Conservation (phyloP, 2,888 invertebrate species). For the Volucella inanis region DNA sequence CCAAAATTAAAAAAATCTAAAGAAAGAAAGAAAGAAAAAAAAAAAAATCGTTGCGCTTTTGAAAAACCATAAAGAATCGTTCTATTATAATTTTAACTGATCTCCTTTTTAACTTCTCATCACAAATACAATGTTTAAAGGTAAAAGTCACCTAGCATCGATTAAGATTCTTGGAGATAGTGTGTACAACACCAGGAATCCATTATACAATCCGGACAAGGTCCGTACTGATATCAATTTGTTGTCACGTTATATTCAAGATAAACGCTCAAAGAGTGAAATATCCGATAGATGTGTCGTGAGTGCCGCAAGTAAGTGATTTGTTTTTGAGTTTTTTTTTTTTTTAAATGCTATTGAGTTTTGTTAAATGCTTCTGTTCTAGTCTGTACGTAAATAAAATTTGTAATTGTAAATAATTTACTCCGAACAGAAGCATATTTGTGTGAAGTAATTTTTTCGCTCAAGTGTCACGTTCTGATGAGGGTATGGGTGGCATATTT, state of each 20-base stretch:
- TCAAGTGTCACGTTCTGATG: conserved; percentile 43
- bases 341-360: too few species aligned
- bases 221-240: conserved; percentile 93
- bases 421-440: conserved; percentile 7
- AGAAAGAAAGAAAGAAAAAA: too few species aligned
- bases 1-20: conserved; percentile 33
- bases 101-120: conserved; percentile 58
- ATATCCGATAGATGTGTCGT: conserved; percentile 75
- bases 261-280: conserved; percentile 85
- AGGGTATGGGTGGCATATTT: neutral
- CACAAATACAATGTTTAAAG: conserved; percentile 82
- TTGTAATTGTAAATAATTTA: conserved; percentile 44
- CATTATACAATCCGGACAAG: conserved; percentile 88
- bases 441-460: neutral
- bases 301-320: conserved; percentile 79
- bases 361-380: neutral
- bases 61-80: conserved; percentile 29
- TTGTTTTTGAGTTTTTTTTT: too few species aligned
- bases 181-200: conserved; percentile 89
- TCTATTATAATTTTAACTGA: conserved; percentile 41
- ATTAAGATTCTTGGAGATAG: conserved; percentile 92
- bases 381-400: conserved; percentile 6
- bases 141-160: conserved; percentile 92
- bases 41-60: conserved; percentile 29
- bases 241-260: conserved; percentile 93